phyloP scores from a whole-genome alignment of 1,140 invertebrate genomes.

The Aphaenogaster floridana region DNA sequence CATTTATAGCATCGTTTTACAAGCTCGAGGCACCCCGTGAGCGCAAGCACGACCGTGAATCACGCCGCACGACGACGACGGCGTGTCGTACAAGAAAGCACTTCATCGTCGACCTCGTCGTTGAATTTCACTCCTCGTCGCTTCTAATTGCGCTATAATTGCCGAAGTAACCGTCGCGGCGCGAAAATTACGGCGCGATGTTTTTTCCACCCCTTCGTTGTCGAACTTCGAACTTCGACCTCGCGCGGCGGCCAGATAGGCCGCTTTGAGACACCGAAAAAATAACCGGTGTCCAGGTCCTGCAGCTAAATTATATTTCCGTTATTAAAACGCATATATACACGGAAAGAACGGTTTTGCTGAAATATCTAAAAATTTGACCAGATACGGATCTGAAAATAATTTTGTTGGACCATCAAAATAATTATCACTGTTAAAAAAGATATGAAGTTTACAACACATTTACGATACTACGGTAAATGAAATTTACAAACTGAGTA shows the following conservation, averaged over 20 bases:
- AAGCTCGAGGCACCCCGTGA: constrained; percentile 23
- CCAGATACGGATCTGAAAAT: too few relatives aligned
- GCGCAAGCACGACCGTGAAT: constrained; percentile 45
- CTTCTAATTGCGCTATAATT: constrained; percentile 61
- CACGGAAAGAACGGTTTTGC: too few relatives aligned
- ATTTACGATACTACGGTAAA: too few relatives aligned
- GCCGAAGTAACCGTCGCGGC: constrained; percentile 6
- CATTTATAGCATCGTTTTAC: constrained; percentile 50
- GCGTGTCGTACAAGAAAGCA: constrained; percentile 38
- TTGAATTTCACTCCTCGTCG: constrained; percentile 16
- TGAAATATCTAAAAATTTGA: too few relatives aligned
- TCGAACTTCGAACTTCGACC: background rate
- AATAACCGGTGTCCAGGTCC: background rate
- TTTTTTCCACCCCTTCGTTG: background rate
- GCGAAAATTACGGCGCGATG: constrained; percentile 3
- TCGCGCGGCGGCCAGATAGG: background rate
- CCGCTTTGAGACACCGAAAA: background rate
- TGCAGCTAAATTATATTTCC: background rate
- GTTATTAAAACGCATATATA: background rate
- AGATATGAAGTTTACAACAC: too few relatives aligned
- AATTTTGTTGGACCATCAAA: too few relatives aligned
- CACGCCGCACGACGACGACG: background rate
- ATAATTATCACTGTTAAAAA: too few relatives aligned
- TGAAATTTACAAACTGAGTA: too few relatives aligned
- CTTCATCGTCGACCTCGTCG: constrained; percentile 9